Percentiles rank a stretch among this genome's conserved stretches.
These are phyloP conservation scores for Tridacna gigas DNA, from an alignment of 2,888 invertebrate species.

Conservation along the genomic window DNA sequence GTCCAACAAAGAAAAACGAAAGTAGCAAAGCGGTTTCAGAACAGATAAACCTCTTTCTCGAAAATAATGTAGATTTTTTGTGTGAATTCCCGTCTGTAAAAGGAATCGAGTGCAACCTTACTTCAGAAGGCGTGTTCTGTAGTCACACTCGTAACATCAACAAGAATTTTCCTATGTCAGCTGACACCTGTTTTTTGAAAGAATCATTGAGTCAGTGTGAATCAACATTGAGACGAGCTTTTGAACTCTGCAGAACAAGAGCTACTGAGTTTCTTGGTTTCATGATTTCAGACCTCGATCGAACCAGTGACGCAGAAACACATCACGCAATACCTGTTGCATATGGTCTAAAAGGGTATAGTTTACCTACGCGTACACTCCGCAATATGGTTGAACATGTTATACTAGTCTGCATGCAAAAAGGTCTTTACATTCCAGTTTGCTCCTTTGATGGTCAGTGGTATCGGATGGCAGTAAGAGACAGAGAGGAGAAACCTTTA, in stretches of 20 bases:
- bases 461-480: slow-evolving; percentile 28
- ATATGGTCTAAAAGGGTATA: slow-evolving; percentile 50
- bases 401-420: slow-evolving; percentile 22
- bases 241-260: slow-evolving; percentile 35
- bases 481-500: slow-evolving; percentile 31
- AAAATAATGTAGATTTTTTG: slow-evolving; percentile 22
- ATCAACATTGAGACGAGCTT: too few species aligned
- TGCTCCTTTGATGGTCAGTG: slow-evolving; percentile 49
- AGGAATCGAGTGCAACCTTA: neutral
- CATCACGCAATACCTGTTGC: slow-evolving; percentile 32
- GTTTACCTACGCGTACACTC: slow-evolving; percentile 15
- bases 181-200: neutral
- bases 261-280: slow-evolving; percentile 44
- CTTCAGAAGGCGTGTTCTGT: neutral
- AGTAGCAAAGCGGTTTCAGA: neutral
- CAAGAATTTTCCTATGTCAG: neutral
- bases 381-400: slow-evolving; percentile 32
- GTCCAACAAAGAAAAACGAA: neutral
- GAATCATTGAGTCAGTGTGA: neutral
- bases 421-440: slow-evolving; percentile 26
- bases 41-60: slow-evolving; percentile 7
- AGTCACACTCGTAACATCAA: neutral
- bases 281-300: slow-evolving; percentile 33
- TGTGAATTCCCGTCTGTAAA: slow-evolving; percentile 33
- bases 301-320: slow-evolving; percentile 20